phyloP scores from a whole-genome alignment of 2,113 vertebrate species.

The Phalacrocorax pelagicus region DNA sequence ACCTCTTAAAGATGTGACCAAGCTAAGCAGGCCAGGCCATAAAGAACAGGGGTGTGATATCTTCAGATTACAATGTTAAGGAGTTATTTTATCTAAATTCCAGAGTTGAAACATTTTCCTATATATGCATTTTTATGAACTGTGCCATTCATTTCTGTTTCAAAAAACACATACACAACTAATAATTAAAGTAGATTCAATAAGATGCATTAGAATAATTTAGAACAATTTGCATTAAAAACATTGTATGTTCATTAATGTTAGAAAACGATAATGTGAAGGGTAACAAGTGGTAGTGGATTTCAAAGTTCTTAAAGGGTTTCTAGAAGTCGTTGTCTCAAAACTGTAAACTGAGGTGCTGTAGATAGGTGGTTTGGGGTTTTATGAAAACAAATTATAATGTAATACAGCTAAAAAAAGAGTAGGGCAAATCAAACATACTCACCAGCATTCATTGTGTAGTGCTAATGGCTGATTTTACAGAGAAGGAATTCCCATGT shows the following conservation, averaged over 20 bases:
- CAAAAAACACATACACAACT: background rate
- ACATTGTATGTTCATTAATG: background rate
- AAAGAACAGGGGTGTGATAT: background rate
- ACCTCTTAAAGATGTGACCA: background rate
- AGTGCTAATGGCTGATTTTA: background rate
- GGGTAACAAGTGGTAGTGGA: rapidly evolving
- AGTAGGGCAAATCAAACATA: background rate
- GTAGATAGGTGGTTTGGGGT: background rate
- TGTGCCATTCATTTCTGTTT: background rate
- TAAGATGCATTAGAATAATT: background rate
- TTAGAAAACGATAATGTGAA: background rate
- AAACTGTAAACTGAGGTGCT: background rate
- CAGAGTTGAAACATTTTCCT: background rate
- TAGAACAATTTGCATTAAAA: background rate
- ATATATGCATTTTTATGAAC: background rate
- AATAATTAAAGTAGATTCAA: background rate
- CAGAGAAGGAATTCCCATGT: background rate
- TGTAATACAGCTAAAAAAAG: background rate
- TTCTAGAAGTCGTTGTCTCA: background rate
- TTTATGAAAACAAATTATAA: background rate
- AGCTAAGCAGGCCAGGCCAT: background rate
- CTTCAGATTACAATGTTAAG: background rate
- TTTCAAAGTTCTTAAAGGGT: background rate
- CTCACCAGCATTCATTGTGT: background rate
- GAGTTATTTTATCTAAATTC: background rate